phyloP scores from a whole-genome alignment of 2,888 invertebrate species.

The Sycophila texana region DNA sequence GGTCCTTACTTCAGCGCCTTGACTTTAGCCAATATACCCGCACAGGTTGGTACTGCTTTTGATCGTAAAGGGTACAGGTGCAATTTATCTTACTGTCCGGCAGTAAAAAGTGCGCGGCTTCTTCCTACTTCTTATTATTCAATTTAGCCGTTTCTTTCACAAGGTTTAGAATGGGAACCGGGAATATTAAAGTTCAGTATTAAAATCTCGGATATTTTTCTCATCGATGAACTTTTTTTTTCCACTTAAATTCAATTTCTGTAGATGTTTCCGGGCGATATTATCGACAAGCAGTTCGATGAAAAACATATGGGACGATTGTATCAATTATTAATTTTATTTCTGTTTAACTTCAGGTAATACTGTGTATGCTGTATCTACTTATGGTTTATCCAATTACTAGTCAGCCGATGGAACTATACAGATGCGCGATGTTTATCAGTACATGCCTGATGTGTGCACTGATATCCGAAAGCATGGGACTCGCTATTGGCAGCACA shows the following conservation, averaged over 20 bases:
- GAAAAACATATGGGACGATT: no score
- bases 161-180: no score
- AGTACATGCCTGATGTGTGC: conserved; percentile 83
- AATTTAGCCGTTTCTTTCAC: no score
- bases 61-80: not conserved
- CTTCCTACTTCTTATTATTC: no score
- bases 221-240: not conserved
- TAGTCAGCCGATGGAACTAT: conserved; percentile 85
- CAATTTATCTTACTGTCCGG: not conserved
- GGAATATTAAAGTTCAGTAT: no score
- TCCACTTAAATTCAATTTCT: no score
- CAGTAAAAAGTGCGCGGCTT: no score
- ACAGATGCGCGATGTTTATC: conserved; percentile 83
- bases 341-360: conserved; percentile 66
- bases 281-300: no score
- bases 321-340: conserved; percentile 8
- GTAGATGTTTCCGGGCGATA: no score
- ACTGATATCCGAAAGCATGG: conserved; percentile 88
- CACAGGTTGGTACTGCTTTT: conserved; percentile 77
- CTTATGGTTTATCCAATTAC: conserved; percentile 85
- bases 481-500: conserved; percentile 84
- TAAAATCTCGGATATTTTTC: not conserved
- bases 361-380: conserved; percentile 83
- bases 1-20: conserved; percentile 88
- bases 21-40: conserved; percentile 84